Evolutionary conservation across 2,888 invertebrate species (phyloP).

Genomic region (Apamea anceps): DNA sequence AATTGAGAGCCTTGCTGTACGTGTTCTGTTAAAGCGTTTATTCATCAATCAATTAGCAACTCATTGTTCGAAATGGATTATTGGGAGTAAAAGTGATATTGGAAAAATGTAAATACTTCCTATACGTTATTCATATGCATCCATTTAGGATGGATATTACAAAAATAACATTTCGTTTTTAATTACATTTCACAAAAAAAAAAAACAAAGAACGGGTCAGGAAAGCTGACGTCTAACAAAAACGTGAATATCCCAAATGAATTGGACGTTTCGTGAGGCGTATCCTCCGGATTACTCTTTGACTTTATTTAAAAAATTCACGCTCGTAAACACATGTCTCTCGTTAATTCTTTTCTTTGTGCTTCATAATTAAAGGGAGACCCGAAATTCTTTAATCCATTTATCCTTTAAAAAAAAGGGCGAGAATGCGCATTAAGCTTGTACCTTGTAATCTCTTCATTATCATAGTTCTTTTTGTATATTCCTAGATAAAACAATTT

Average conservation of each 20-base stretch:
- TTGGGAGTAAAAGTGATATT: background rate
- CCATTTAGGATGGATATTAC: background rate
- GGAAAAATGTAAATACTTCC: background rate
- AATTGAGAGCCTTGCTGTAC: background rate
- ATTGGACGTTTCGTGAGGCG: constrained; percentile 59
- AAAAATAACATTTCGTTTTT: background rate
- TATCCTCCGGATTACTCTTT: constrained; percentile 61
- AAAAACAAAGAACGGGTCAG: constrained; percentile 34
- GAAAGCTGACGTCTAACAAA: constrained; percentile 53
- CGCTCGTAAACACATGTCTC: constrained; percentile 58
- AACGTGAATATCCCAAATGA: constrained; percentile 62
- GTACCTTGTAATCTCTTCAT: constrained; percentile 45
- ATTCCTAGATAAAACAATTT: constrained; percentile 59
- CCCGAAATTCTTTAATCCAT: constrained; percentile 63
- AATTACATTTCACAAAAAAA: constrained; percentile 34
- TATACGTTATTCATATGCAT: background rate
- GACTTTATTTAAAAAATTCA: constrained; percentile 66
- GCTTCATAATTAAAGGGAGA: constrained; percentile 54
- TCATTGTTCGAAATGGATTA: background rate
- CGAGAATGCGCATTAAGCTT: constrained; percentile 12
- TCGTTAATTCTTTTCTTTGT: constrained; percentile 64
- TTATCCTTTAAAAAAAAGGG: constrained; percentile 52
- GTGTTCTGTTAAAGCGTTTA: background rate
- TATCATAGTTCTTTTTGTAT: constrained; percentile 46
- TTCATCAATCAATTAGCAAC: background rate